These are phyloP conservation scores for Batillaria attramentaria DNA, from an alignment of 1,140 invertebrate species.

Conservation along the genomic window DNA sequence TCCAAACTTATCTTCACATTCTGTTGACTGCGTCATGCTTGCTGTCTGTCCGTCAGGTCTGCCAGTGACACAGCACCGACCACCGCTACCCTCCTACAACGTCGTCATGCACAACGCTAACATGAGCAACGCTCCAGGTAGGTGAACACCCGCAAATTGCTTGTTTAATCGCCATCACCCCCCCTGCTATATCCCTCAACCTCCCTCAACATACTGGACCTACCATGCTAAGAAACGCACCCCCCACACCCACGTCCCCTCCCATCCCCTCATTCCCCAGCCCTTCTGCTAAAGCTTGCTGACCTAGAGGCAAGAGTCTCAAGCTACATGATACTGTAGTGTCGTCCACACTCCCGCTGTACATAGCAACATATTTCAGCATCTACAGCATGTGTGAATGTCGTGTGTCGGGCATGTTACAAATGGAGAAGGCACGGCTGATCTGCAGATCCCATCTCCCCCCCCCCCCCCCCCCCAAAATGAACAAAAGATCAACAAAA, in stretches of 20 bases:
- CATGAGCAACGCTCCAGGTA: conserved; percentile 50
- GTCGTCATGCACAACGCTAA: conserved; percentile 65
- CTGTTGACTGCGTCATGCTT: conserved; percentile 23
- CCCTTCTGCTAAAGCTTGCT: background rate
- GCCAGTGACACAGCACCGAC: conserved; percentile 44
- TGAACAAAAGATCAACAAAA: no score
- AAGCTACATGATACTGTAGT: no score
- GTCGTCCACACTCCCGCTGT: no score
- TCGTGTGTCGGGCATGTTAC: no score
- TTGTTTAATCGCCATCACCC: background rate
- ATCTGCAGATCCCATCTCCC: no score
- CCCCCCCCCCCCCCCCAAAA: no score
- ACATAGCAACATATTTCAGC: no score
- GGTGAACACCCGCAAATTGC: conserved; percentile 17
- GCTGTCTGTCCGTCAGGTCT: conserved; percentile 22
- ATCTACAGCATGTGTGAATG: no score
- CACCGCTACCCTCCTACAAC: conserved; percentile 67
- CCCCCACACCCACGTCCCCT: background rate
- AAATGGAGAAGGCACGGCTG: no score
- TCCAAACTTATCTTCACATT: background rate
- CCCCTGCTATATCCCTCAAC: background rate
- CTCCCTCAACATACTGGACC: background rate
- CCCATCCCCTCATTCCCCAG: background rate
- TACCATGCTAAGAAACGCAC: background rate
- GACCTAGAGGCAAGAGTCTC: no score